phyloP scores from a whole-genome alignment of 2,113 vertebrate genomes.

The Cervus canadensis region DNA sequence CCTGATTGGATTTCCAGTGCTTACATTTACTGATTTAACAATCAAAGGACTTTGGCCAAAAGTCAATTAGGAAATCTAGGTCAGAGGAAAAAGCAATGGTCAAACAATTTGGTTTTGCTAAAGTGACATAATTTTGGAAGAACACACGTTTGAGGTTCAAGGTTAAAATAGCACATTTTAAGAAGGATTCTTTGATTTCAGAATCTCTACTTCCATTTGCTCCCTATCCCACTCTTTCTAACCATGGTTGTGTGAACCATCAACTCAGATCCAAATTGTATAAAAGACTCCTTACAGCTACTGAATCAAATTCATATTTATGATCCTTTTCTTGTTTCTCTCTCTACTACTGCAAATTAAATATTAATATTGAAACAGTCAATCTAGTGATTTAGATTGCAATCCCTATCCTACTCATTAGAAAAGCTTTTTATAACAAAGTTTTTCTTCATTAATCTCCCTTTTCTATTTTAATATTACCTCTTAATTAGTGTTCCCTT shows the following conservation, averaged over 20 bases:
- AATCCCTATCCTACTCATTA: background rate
- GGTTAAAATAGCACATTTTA: background rate
- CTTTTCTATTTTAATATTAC: slow-evolving; percentile 47
- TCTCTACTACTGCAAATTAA: background rate
- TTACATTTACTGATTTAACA: background rate
- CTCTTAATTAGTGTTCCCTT: slow-evolving; percentile 60
- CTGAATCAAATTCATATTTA: background rate
- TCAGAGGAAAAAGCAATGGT: background rate
- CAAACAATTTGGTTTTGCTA: slow-evolving; percentile 14
- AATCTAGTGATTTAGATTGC: slow-evolving; percentile 33
- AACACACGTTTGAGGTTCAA: background rate
- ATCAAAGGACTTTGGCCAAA: background rate
- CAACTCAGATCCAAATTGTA: background rate
- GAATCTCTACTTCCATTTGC: background rate
- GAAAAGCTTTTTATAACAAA: slow-evolving; percentile 44
- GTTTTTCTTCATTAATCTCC: slow-evolving; percentile 36
- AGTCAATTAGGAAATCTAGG: background rate
- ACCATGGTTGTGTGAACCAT: background rate
- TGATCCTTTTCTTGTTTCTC: background rate
- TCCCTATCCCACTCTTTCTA: background rate
- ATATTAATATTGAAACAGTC: background rate
- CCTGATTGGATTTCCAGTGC: background rate
- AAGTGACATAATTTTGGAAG: background rate
- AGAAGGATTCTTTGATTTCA: background rate
- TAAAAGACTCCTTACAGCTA: background rate